Conservation (phyloP, 2,888 invertebrate species). For the Tipula lateralis region DNA sequence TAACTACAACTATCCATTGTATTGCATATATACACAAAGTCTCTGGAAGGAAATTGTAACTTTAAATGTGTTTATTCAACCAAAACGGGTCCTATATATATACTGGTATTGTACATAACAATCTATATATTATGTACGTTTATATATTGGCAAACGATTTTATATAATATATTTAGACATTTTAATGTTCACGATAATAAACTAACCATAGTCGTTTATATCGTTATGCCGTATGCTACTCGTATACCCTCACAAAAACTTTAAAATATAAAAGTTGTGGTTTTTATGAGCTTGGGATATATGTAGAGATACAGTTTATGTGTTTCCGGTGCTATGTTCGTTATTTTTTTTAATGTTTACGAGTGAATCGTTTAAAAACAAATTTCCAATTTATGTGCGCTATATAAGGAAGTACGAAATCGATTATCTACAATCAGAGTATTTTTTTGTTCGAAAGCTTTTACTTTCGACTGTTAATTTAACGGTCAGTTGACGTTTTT, state of each 20-base stretch:
- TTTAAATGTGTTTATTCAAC: not conserved
- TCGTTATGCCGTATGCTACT: not conserved
- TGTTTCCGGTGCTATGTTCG: not conserved
- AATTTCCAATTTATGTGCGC: not conserved
- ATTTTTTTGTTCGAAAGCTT: too few relatives aligned
- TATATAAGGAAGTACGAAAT: too few relatives aligned
- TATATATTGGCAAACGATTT: not conserved
- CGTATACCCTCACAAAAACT: not conserved
- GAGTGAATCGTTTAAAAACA: not conserved
- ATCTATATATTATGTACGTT: too few relatives aligned
- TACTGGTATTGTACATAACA: not conserved
- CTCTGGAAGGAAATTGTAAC: not conserved
- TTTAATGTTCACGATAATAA: not conserved
- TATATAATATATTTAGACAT: not conserved
- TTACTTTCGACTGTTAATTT: too few relatives aligned
- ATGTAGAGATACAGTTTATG: not conserved
- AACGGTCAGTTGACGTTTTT: too few relatives aligned
- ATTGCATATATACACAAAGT: not conserved
- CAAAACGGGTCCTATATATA: not conserved
- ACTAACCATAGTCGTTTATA: not conserved
- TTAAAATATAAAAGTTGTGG: not conserved
- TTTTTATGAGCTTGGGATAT: not conserved
- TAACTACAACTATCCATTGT: too few relatives aligned
- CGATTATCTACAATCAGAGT: too few relatives aligned
- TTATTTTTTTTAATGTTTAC: not conserved